These are phyloP conservation scores for Madoqua kirkii DNA, from an alignment of 2,113 vertebrate species.

Conservation along the genomic window DNA sequence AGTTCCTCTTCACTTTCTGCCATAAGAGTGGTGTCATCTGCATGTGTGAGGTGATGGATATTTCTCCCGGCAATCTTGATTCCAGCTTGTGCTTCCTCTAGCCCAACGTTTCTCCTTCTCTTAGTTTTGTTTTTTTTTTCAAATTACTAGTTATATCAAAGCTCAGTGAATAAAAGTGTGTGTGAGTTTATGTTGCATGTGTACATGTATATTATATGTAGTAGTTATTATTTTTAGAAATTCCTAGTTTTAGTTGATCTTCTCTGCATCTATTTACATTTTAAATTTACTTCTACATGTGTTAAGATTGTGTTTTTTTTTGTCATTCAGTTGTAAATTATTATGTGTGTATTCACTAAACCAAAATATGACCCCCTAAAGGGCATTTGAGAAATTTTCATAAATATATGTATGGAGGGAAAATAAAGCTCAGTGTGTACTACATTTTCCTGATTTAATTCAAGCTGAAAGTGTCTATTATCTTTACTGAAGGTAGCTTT, in stretches of 20 bases:
- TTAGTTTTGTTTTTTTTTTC: background rate
- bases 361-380: background rate
- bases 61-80: background rate
- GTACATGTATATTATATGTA: background rate
- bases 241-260: background rate
- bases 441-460: constrained; percentile 42
- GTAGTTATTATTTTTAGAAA: background rate
- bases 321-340: background rate
- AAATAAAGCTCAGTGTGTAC: background rate
- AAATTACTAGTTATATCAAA: background rate
- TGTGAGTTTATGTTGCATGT: background rate
- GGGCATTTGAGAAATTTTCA: background rate
- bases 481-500: constrained; percentile 30
- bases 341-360: background rate
- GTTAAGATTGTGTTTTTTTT: background rate
- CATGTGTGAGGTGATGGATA: background rate
- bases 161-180: background rate
- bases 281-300: background rate
- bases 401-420: background rate
- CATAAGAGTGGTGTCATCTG: background rate
- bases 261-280: background rate
- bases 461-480: background rate
- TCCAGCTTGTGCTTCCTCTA: background rate
- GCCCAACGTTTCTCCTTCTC: background rate
- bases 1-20: background rate